Conservation (phyloP, 2,113 vertebrate species). For the Gracilinanus agilis region DNA sequence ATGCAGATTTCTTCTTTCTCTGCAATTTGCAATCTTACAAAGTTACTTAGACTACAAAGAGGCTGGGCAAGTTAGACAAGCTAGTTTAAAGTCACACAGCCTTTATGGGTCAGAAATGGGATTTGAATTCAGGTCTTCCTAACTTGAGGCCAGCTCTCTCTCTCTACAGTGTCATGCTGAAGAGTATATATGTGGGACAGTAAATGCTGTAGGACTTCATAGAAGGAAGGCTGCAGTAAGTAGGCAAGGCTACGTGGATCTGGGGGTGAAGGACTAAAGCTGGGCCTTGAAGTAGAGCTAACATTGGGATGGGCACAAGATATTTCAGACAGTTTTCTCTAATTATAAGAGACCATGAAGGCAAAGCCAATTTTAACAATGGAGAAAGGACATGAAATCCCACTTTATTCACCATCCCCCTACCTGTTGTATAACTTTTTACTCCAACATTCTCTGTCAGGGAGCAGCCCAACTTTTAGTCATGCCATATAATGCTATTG, state of each 20-base stretch:
- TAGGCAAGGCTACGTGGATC: background rate
- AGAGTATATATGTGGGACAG: background rate
- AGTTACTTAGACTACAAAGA: constrained; percentile 2
- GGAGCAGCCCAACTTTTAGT: background rate
- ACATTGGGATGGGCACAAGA: background rate
- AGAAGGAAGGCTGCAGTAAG: background rate
- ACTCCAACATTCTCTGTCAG: background rate
- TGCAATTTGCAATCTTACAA: background rate
- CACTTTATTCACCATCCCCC: background rate
- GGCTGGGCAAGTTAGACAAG: background rate
- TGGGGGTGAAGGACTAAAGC: background rate
- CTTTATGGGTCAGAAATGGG: background rate
- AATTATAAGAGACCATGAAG: background rate
- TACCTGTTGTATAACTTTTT: background rate
- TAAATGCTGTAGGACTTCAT: background rate
- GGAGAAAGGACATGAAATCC: background rate
- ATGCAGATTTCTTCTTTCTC: background rate
- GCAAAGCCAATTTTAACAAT: background rate
- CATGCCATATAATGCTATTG: background rate
- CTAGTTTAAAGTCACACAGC: background rate
- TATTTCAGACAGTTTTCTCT: background rate
- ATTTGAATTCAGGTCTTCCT: background rate
- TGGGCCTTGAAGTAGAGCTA: background rate
- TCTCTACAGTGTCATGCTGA: background rate
- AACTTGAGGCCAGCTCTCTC: background rate